These are phyloP conservation scores for Ormyrus pomaceus DNA, from an alignment of 2,888 invertebrate species.

Conservation along the genomic window DNA sequence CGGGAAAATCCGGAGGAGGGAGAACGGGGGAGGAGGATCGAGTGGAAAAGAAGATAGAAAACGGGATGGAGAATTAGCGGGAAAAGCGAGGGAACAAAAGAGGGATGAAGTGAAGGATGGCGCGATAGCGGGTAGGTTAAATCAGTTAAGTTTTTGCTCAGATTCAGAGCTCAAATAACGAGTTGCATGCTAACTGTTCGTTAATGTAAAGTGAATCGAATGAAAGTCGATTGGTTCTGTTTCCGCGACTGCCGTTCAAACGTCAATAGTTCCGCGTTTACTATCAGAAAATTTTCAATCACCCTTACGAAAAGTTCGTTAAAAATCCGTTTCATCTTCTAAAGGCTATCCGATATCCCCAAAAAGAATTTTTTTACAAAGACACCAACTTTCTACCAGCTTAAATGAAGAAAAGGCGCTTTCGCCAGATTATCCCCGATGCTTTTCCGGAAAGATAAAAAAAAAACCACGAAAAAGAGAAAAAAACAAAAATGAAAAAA, in stretches of 20 bases:
- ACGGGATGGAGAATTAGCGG: not conserved
- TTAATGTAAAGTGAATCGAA: slow-evolving; percentile 37
- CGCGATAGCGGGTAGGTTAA: slow-evolving; percentile 32
- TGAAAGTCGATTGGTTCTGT: slow-evolving; percentile 12
- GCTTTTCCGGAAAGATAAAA: no score
- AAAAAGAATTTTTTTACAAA: no score
- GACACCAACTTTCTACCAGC: no score
- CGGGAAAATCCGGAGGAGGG: slow-evolving; percentile 15
- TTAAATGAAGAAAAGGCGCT: no score
- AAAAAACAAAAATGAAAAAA: not conserved
- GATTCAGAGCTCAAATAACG: slow-evolving; percentile 3
- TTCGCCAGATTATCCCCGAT: no score
- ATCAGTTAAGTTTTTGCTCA: slow-evolving; percentile 39
- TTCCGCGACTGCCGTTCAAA: not conserved
- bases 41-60: not conserved
- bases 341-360: no score
- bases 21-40: not conserved
- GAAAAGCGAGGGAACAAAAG: not conserved
- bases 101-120: not conserved
- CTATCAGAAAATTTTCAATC: no score
- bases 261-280: not conserved
- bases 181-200: slow-evolving; percentile 20
- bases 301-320: no score
- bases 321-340: no score
- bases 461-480: not conserved